Evolutionary conservation across 2,797 vertebrate species (phyloP), one percentile per base, ranked within the genome.

Genomic region (Peromyscus nudipes): DNA sequence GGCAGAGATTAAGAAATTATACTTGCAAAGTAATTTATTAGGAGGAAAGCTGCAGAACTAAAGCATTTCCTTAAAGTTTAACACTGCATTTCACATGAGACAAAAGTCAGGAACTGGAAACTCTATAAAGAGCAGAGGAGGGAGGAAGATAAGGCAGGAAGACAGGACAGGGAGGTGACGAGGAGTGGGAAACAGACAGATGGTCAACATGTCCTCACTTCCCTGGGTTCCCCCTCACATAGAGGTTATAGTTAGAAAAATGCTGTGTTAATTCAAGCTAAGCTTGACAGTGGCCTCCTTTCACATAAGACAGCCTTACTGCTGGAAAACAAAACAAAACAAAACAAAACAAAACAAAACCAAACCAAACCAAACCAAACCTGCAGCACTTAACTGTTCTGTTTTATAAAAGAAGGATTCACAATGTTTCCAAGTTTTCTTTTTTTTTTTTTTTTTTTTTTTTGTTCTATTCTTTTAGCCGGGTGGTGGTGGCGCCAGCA

Each of bases 251-350:
- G 21, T 71, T 43, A 80, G 14, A 94, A 94, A 91, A 17, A 92
- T 52, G 75, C 23, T 86, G 89, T 83, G 21, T 34, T 49, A 75
- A 69, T 49, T 85, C 13, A 65, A 90, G 43, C 29, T 84, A 84
- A 96, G 86, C 88, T 73, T 87, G 10, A 86, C 40, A 95, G 11
- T 16, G 79, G 81, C 23, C 93, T 52, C 19, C 89, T 64, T 94
- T 13, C 87, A 7, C 55, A 76, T 7, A 52, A 91, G 67, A 76
- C 6, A 93, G 57, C 34, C 10, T 14, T 92, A 88, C 14, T 91
- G 13, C n/a, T 80, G 19, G 4, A 23, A n/a, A 86, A 40, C 60
- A 46, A 17, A 9, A 25, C 46, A 49, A 49, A 49, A n/a, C n/a
- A n/a, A n/a, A n/a, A n/a, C n/a, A n/a, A n/a, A n/a, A n/a, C n/a